Evolutionary conservation across 37 sponge, comb jelly and placozoan genomes (phyloP), one percentile per base, ranked within the genome.

Genomic region (Oopsacas minuta): DNA sequence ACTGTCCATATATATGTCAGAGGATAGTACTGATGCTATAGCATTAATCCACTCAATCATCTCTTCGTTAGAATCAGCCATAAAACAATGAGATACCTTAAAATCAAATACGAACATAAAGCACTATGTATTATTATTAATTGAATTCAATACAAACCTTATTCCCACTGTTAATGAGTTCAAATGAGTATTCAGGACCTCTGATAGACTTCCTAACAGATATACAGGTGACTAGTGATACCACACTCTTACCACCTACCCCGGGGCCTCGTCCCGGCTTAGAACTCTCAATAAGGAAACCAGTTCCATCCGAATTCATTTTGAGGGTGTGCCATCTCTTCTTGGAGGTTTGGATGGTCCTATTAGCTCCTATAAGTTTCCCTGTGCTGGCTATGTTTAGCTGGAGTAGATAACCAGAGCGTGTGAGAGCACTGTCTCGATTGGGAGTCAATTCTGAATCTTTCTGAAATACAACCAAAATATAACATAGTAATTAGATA

Each of bases 1-100:
- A 34, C 75, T n/a, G 75, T 61, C 75, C 75, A 61, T 61, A 5
- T 61, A 10, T 34, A 61, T 61, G 20, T 61, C 75, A 10, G 75
- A 61, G 75, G 75, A 61, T 25, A 61, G 75, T 5, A 61, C 75
- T 10, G 75, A 61, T 5, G 75, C 75, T 61, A 61, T 61, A 32
- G 75, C 75, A 34, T 61, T 61, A n/a, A 61, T 61, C 75, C 75
- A 61, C 75, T 61, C 75, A 20, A 61, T 61, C 75, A 61, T 61
- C 75, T 61, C 75, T 12, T 61, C 75, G 75, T 61, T 61, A 10
- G 75, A 61, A 3, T 61, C 75, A 7, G 75, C 75, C 75, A 61
- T n/a, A 34, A 61, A 61, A 34, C 75, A 61, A 34, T 61, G 75
- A n/a, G 75, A 61, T n/a, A 61, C 75, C 75, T 61, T 5, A n/a